phyloP scores from a whole-genome alignment of 2,888 invertebrate genomes.

The Callimorpha dominula region DNA sequence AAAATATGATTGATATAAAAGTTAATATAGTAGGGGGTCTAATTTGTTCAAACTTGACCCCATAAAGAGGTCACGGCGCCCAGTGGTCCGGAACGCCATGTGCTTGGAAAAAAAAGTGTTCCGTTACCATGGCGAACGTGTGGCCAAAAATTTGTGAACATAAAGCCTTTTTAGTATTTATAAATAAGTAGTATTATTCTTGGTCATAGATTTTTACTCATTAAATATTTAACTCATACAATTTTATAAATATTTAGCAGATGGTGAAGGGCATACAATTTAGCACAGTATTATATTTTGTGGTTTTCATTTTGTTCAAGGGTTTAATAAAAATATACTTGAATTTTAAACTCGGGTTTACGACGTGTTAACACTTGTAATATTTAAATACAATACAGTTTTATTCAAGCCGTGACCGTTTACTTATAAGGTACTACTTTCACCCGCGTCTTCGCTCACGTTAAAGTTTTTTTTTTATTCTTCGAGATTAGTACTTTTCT shows the following conservation, averaged over 20 bases:
- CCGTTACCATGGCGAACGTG: slow-evolving; percentile 31
- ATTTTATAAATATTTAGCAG: background rate
- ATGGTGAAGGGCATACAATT: background rate
- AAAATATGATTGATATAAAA: slow-evolving; percentile 51
- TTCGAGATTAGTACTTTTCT: too few relatives aligned
- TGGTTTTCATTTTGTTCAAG: too few relatives aligned
- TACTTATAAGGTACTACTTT: too few relatives aligned
- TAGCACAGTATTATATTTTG: too few relatives aligned
- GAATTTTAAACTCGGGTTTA: too few relatives aligned
- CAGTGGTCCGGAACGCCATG: slow-evolving; percentile 67
- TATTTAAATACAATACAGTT: too few relatives aligned
- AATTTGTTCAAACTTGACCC: slow-evolving; percentile 70
- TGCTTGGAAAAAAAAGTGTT: slow-evolving; percentile 53
- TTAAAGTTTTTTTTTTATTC: too few relatives aligned
- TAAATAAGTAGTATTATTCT: too few relatives aligned
- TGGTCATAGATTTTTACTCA: background rate
- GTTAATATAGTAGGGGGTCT: slow-evolving; percentile 52
- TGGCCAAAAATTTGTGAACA: slow-evolving; percentile 29
- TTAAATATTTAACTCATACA: background rate
- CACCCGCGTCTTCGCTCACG: too few relatives aligned
- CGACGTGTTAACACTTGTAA: too few relatives aligned
- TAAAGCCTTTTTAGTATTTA: background rate
- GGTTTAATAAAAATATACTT: too few relatives aligned
- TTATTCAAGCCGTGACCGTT: too few relatives aligned
- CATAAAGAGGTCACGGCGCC: slow-evolving; percentile 70